Evolutionary conservation across 64 coral and sea anemone species (phyloP), one percentile per base, ranked within the genome.

Genomic region (Dendrophyllia cribrosa): DNA sequence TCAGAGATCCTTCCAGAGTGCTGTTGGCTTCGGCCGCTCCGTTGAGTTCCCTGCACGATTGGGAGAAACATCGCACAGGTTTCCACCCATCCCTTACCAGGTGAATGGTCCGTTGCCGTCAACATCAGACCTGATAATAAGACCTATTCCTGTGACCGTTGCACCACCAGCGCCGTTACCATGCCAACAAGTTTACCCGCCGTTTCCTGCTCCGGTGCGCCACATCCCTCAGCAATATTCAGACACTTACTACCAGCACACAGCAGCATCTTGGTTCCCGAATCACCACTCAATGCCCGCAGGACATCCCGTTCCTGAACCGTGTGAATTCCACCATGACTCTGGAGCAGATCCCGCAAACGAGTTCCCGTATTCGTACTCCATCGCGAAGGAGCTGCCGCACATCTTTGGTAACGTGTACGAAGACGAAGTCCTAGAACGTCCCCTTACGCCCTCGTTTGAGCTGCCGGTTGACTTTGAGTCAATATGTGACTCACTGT

Each of bases 401-500:
- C 80, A 51, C 46, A 84, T 84, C 61, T 84, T 84, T n/a, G 80
- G 47, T 3, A 51, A 84, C 43, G 4, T 84, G 5, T 19, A 84
- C n/a, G 80, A 68, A 7, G 62, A 67, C 13, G 43, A 84, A 50
- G 45, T 67, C 45, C 44, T 51, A 9, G 44, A 24, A 20, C 43
- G 20, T 21, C 62, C 60, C 5, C 80, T 68, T 0, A 84, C 80
- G 5, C 80, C 62, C 4, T 67, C 80, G 9, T 67, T 84, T 48
- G 62, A 84, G 7, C 19, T 9, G 21, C 8, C 34, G 1, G 5
- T 9, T 8, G 80, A 68, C 0, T 20, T 46, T 67, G 44, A 47
- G 8, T 48, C 58, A 2, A 44, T 47, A 47, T 63, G 34, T 15
- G 13, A 82, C 15, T 7, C 14, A 8, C 2, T 64, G 58, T 3